These are phyloP conservation scores for Eilema caniola DNA, from an alignment of 2,888 invertebrate genomes.

Conservation along the genomic window DNA sequence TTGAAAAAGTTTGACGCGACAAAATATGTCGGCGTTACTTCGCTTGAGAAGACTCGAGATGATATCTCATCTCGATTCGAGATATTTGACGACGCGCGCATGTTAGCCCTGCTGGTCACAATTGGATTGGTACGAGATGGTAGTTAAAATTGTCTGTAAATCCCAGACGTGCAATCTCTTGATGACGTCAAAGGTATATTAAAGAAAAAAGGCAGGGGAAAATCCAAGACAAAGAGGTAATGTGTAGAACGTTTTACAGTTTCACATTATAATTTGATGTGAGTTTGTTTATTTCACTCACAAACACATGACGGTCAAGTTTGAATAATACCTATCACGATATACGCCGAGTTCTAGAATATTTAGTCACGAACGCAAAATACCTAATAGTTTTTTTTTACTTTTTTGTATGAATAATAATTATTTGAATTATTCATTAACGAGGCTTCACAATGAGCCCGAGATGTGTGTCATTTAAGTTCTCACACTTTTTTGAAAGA, in stretches of 20 bases:
- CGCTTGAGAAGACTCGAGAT: too few relatives aligned
- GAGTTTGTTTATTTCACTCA: constrained; percentile 23
- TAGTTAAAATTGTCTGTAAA: constrained; percentile 37
- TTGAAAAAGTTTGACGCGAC: too few relatives aligned
- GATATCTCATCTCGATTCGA: too few relatives aligned
- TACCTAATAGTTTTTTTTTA: constrained; percentile 11
- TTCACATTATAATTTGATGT: constrained; percentile 22
- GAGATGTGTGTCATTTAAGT: constrained; percentile 26
- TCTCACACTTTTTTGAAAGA: constrained; percentile 39
- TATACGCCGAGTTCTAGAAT: constrained; percentile 16
- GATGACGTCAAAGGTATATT: constrained; percentile 35
- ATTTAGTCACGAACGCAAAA: not conserved
- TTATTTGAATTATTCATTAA: constrained; percentile 36
- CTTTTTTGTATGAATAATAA: constrained; percentile 30
- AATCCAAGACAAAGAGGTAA: constrained; percentile 21
- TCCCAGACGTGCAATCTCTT: constrained; percentile 45
- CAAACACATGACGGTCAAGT: constrained; percentile 18
- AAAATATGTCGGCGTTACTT: too few relatives aligned
- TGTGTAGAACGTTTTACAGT: constrained; percentile 23
- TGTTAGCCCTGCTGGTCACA: too few relatives aligned
- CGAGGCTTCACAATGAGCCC: constrained; percentile 20
- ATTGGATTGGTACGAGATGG: constrained; percentile 38
- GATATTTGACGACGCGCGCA: too few relatives aligned
- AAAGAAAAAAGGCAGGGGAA: constrained; percentile 20
- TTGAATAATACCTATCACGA: constrained; percentile 22